Evolutionary conservation across 2,888 invertebrate genomes (phyloP), one percentile per base, ranked within the genome.

Genomic region (Pelosia muscerda): DNA sequence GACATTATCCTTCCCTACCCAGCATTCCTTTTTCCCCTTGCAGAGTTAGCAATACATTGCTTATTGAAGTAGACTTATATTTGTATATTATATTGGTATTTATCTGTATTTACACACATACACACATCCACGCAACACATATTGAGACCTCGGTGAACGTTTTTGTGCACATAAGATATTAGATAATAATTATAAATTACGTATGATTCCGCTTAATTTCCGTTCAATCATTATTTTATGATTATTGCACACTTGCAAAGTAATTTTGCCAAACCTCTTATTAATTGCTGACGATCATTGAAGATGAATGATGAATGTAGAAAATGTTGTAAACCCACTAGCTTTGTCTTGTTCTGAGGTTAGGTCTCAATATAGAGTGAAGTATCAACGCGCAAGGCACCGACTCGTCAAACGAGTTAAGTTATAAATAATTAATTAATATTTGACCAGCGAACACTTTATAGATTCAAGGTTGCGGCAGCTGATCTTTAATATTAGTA

Each of bases 341-440:
- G 58, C 56, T 65, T 49, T 57, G 62, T 64, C 71, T 69, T 25
- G 81, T 75, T 75, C 76, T 72, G 66, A 65, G 69, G 80, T 71
- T 74, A 78, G 74, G 80, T 79, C 81, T 82, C 78, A 79, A 84
- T 82, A 84, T 81, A 77, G 82, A 85, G 84, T 84, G 82, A 82
- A 84, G 85, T 86, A 86, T 87, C 87, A 85, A 86, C 88, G 90
- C 88, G 88, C 89, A 82, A 87, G 83, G 81, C 86, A 84, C 86
- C 84, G 83, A 90, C 90, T 84, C 73, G 84, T 88, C 89, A 89
- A 92, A 92, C 93, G 84, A 86, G 93, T 92, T 92, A 86, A 86
- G 86, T 87, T 88, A 90, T 90, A 91, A 90, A 91, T 91, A 92
- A 90, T 91, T 92, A 90, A 92, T 93, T 92, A 91, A 90, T 90